Evolutionary conservation across 2,113 vertebrate species (phyloP).

Genomic region (Lipophrys pholis): DNA sequence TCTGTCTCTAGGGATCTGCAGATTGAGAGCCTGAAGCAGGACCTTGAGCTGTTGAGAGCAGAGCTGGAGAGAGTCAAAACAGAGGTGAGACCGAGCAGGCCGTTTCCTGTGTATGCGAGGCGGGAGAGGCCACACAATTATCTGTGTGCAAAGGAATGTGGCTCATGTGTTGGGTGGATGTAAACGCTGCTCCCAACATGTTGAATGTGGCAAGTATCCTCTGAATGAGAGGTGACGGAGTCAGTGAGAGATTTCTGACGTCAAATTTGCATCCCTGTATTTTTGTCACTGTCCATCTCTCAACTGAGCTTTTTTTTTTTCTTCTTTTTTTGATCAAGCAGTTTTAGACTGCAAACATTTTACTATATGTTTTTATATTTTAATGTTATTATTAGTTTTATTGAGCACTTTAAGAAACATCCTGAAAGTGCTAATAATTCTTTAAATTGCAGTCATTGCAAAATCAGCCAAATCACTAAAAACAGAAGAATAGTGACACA

Average conservation of each 20-base stretch:
- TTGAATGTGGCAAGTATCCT: conserved; percentile 72
- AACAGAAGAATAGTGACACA: too few relatives aligned
- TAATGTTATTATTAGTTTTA: too few relatives aligned
- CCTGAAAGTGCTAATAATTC: too few relatives aligned
- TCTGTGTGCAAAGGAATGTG: conserved; percentile 55
- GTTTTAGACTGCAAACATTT: too few relatives aligned
- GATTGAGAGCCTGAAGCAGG: conserved; percentile 89
- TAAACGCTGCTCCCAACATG: conserved; percentile 54
- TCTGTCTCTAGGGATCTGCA: conserved; percentile 87
- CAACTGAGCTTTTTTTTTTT: too few relatives aligned
- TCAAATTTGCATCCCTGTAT: not conserved
- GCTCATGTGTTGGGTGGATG: conserved; percentile 62
- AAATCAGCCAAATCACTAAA: too few relatives aligned
- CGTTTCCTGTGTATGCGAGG: not conserved
- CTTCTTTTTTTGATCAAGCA: too few relatives aligned
- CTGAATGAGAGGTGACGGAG: conserved; percentile 34
- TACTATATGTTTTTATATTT: too few relatives aligned
- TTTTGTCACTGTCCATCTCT: too few relatives aligned
- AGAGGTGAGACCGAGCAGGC: conserved; percentile 83
- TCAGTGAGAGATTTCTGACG: conserved; percentile 2
- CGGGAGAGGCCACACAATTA: conserved; percentile 6
- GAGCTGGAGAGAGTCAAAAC: conserved; percentile 93
- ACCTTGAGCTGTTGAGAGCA: conserved; percentile 86
- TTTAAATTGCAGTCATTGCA: too few relatives aligned
- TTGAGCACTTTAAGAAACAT: too few relatives aligned